Base-by-base conservation (phyloP, 1,140 invertebrate genomes). In the Drosophila gunungcola region DNA sequence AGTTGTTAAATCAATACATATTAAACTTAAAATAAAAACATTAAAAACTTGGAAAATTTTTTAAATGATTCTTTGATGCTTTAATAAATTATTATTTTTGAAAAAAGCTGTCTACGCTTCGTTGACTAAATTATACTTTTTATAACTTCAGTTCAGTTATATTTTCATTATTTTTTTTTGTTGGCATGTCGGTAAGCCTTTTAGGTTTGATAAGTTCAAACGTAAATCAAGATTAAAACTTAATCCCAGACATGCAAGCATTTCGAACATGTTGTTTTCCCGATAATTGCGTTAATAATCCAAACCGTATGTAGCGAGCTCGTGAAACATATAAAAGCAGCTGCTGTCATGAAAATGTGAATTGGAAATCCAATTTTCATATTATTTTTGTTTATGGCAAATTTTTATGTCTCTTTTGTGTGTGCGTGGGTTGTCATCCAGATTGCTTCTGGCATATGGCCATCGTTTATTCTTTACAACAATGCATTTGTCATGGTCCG, bases 391-490 rank as follows among this genome's bases (percentile, higher is more conserved):
- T 73, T 73, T 48, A 41, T 53, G 62, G 16, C 68, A 13, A 32
- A 25, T 52, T 54, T 73, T 73, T 72, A 52, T 60, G 10, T 53
- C 34, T 53, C 25, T 21, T 41, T 51, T 45, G 25, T 36, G 48
- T 42, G 21, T 48, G 57, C 29, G 39, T 51, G 48, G 61, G 34
- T 21, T 76, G 32, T 27, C 45, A 38, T 43, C 29, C 53, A 74
- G 60, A 76, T 76, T 76, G 73, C 55, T 36, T 49, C 10, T 52
- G 54, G 42, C 62, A 76, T 51, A 61, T 72, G 64, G 51, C 27
- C 73, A 64, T 68, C 68, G 57, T 79, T 86, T 72, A 54, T 65
- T 58, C 79, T 76, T 86, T 54, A 72, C 60, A 78, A 76, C 70
- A 73, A 48, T 82, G 62, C 65, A 81, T 86, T 82, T 81, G 51